phyloP scores from a whole-genome alignment of 2,113 vertebrate genomes.

The Elgaria multicarinata region DNA sequence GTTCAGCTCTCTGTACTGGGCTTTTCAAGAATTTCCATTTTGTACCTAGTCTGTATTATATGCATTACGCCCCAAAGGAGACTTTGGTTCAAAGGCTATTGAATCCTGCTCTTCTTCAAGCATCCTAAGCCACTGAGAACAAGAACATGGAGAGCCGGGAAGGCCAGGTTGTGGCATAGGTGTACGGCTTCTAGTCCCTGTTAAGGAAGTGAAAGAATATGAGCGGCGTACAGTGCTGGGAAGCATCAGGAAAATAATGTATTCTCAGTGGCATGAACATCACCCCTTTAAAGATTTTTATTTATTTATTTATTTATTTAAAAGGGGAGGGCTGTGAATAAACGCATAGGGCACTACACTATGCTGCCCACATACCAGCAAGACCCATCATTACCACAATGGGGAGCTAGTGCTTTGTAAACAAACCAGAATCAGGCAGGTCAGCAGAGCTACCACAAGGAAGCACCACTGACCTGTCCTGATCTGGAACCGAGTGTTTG shows the following conservation, averaged over 20 bases:
- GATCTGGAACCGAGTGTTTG: no score
- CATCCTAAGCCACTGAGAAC: background rate
- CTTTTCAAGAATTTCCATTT: background rate
- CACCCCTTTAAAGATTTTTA: background rate
- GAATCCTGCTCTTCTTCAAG: background rate
- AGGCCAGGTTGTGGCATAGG: background rate
- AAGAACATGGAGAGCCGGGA: background rate
- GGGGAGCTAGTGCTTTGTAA: no score
- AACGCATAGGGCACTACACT: background rate
- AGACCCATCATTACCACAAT: no score
- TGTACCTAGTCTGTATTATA: background rate
- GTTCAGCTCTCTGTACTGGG: background rate
- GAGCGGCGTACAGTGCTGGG: background rate
- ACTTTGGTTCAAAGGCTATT: background rate
- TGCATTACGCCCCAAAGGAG: background rate
- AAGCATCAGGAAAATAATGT: background rate
- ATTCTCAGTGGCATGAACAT: constrained; percentile 3
- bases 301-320: background rate
- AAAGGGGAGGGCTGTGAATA: background rate
- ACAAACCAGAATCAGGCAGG: no score
- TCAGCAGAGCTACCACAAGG: no score
- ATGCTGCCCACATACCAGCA: no score
- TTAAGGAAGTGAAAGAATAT: background rate
- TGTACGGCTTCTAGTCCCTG: background rate
- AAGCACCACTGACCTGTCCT: no score